Base-by-base conservation (phyloP, 2,797 vertebrate genomes). In the Cheracebus regulus region DNA sequence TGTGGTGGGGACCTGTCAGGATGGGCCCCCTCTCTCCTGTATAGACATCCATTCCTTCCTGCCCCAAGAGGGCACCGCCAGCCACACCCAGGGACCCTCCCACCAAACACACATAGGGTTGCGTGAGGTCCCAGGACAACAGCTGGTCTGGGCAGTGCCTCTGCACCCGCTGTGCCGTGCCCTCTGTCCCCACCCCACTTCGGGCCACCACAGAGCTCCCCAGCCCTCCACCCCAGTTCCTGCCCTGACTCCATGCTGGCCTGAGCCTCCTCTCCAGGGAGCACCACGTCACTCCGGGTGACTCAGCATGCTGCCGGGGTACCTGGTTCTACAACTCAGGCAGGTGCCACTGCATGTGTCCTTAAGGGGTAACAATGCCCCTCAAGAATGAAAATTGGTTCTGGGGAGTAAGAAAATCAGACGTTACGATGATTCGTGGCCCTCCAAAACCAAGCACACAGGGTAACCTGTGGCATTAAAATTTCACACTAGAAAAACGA, bases 151-250 rank as follows among this genome's bases (percentile, higher is more conserved):
- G 22, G 50, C 2, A 15, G n/a, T 7, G 20, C 13, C 20, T 76
- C 58, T 5, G 2, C 7, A 1, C 8, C 57, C 3, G 3, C 81
- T 0, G 1, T 3, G 9, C 78, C 24, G 13, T 12, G 36, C 28
- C 73, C 44, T 52, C 39, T 0, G 1, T 20, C 50, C 33, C 50
- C 36, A 50, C 3, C 52, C 13, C 24, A 14, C 22, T 2, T 39
- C 3, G 19, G 15, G 48, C 39, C 52, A 36, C 61, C 2, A 12
- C 28, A 52, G 2, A 48, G 46, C 46, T 44, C 4, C 33, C 41
- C 70, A 19, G 19, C 33, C 58, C 30, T 70, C n/a, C 30, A 17
- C 7, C 67, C 33, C 11, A 36, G 22, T 5, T 13, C 79, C 58
- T 13, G 4, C 7, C 50, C 20, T 19, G 58, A 39, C 7, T 28